phyloP scores from a whole-genome alignment of 2,888 invertebrate species.

The Yponomeuta malinellus region DNA sequence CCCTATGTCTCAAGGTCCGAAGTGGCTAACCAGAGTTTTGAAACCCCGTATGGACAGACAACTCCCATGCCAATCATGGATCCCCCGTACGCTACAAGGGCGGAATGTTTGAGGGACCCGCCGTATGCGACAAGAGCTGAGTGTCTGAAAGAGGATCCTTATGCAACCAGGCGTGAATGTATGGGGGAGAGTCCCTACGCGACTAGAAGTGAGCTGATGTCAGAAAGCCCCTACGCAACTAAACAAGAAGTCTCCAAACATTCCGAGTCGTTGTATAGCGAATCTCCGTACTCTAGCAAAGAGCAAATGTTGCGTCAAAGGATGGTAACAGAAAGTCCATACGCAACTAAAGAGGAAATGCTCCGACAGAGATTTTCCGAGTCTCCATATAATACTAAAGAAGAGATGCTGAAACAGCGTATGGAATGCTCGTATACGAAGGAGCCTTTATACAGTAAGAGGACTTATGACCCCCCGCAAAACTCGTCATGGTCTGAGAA shows the following conservation, averaged over 20 bases:
- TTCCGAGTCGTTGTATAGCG: slow-evolving; percentile 51
- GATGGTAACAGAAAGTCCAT: slow-evolving; percentile 58
- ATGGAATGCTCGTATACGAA: slow-evolving; percentile 47
- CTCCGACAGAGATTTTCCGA: slow-evolving; percentile 67
- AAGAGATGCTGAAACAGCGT: slow-evolving; percentile 66
- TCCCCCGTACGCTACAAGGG: slow-evolving; percentile 38
- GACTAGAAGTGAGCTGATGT: slow-evolving; percentile 32
- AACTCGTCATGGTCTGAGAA: slow-evolving; percentile 62
- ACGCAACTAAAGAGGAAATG: slow-evolving; percentile 71
- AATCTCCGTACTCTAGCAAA: slow-evolving; percentile 66
- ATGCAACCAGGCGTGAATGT: slow-evolving; percentile 17
- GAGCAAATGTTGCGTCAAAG: slow-evolving; percentile 62
- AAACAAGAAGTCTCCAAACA: slow-evolving; percentile 50
- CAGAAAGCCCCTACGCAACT: slow-evolving; percentile 27
- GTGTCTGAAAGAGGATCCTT: slow-evolving; percentile 23
- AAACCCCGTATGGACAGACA: slow-evolving; percentile 61
- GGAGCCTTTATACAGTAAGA: slow-evolving; percentile 60
- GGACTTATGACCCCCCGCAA: slow-evolving; percentile 65
- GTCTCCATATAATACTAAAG: slow-evolving; percentile 69
- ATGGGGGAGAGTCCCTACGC: slow-evolving; percentile 24
- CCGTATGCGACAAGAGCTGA: slow-evolving; percentile 39
- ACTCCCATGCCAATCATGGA: slow-evolving; percentile 59
- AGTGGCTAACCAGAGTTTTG: slow-evolving; percentile 60
- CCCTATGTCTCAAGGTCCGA: slow-evolving; percentile 61
- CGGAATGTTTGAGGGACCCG: slow-evolving; percentile 16